These are phyloP conservation scores for Stichodactyla helianthus DNA, from an alignment of 64 coral and sea anemone species.

Conservation along the genomic window DNA sequence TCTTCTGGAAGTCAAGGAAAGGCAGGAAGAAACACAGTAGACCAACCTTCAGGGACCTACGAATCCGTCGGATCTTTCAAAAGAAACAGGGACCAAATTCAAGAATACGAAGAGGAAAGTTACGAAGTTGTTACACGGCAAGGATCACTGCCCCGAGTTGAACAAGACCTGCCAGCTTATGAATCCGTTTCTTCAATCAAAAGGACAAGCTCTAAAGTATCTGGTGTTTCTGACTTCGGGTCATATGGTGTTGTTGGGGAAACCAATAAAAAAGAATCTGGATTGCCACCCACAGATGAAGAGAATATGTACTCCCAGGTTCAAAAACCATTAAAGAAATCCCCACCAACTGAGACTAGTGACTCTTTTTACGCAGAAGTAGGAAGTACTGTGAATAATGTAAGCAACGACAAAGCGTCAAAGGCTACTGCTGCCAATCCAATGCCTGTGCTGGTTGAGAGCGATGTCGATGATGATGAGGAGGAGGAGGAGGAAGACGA, in stretches of 20 bases:
- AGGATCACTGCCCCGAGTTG: not conserved
- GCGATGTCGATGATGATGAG: constrained; percentile 13
- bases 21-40: not conserved
- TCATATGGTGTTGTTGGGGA: not conserved
- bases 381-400: not conserved
- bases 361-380: constrained; percentile 6
- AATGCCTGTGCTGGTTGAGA: constrained; percentile 4
- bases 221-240: not conserved
- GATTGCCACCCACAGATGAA: not conserved
- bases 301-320: not conserved
- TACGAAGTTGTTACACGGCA: not conserved
- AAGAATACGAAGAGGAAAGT: not conserved
- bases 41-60: not conserved
- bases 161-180: not conserved
- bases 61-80: constrained; percentile 6
- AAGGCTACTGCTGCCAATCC: not conserved
- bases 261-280: not conserved
- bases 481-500: not conserved
- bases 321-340: not conserved
- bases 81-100: not conserved
- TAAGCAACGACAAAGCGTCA: not conserved
- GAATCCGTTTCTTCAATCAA: not conserved
- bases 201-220: not conserved
- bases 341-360: not conserved
- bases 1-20: not conserved